Evolutionary conservation across 2,113 vertebrate species (phyloP).

Genomic region (Opisthocomus hoazin): DNA sequence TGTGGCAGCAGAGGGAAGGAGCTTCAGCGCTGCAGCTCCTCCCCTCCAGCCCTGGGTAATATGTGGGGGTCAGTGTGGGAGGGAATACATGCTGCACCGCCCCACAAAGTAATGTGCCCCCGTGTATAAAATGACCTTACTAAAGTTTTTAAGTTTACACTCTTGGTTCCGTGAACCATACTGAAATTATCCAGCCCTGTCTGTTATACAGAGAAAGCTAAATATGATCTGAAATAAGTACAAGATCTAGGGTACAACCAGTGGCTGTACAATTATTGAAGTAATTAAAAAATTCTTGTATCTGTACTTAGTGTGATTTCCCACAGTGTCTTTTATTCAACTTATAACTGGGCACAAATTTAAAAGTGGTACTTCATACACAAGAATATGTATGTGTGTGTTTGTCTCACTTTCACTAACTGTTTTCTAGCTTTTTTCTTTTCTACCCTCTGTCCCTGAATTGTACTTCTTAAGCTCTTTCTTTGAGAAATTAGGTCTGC

Average conservation of each 20-base stretch:
- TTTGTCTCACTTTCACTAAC: background rate
- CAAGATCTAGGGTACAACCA: background rate
- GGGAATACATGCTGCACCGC: background rate
- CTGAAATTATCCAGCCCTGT: background rate
- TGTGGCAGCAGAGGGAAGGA: background rate
- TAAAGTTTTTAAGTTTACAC: background rate
- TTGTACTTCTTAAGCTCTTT: background rate
- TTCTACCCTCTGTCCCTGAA: background rate
- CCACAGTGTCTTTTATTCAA: background rate
- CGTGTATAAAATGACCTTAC: background rate
- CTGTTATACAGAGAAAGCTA: background rate
- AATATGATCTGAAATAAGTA: background rate
- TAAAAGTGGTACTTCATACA: background rate
- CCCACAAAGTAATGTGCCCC: background rate
- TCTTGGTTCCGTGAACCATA: background rate
- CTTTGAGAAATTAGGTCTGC: background rate
- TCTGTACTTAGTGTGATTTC: background rate
- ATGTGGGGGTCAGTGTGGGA: background rate
- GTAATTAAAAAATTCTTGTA: background rate
- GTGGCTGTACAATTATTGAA: background rate
- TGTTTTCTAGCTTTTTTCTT: background rate
- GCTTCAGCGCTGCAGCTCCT: background rate
- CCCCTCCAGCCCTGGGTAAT: background rate
- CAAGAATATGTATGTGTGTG: background rate
- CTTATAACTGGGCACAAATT: background rate